phyloP scores from a whole-genome alignment of 2,888 invertebrate genomes.

The Dastarcus helophoroides region DNA sequence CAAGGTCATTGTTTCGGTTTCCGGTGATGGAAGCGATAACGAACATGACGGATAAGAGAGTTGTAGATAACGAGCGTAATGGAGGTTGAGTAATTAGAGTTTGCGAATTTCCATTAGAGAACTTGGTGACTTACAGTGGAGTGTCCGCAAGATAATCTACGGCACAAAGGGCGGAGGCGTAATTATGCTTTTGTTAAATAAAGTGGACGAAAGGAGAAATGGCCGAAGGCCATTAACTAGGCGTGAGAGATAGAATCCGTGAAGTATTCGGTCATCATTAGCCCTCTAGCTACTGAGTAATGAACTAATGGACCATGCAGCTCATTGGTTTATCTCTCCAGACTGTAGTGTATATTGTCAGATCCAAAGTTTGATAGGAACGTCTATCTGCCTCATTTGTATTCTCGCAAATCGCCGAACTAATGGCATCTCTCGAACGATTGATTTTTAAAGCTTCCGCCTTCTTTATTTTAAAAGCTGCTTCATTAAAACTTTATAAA shows the following conservation, averaged over 20 bases:
- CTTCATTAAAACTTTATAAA: not conserved
- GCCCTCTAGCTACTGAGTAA: constrained; percentile 21
- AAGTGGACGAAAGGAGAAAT: constrained; percentile 17
- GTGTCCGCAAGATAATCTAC: constrained; percentile 15
- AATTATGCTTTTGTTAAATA: constrained; percentile 20
- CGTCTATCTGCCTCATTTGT: constrained; percentile 17
- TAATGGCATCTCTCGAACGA: constrained; percentile 16
- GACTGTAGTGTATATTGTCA: constrained; percentile 7
- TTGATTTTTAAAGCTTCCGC: constrained; percentile 15
- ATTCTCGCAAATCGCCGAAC: constrained; percentile 15
- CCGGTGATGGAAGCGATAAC: no score
- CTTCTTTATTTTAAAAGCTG: constrained; percentile 1
- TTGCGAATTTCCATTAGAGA: no score
- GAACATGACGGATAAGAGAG: no score
- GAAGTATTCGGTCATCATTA: constrained; percentile 24
- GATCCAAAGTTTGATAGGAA: constrained; percentile 17
- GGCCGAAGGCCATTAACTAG: constrained; percentile 20
- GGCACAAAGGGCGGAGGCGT: constrained; percentile 16
- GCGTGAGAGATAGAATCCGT: constrained; percentile 20
- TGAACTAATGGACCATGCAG: constrained; percentile 19
- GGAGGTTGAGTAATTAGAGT: no score
- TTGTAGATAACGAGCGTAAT: no score
- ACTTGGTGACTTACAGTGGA: no score
- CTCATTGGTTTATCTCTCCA: constrained; percentile 15
- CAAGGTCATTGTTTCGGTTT: no score